Base-by-base conservation (phyloP, 92 coral and sea anemone genomes). In the Scolanthus callimorphus region DNA sequence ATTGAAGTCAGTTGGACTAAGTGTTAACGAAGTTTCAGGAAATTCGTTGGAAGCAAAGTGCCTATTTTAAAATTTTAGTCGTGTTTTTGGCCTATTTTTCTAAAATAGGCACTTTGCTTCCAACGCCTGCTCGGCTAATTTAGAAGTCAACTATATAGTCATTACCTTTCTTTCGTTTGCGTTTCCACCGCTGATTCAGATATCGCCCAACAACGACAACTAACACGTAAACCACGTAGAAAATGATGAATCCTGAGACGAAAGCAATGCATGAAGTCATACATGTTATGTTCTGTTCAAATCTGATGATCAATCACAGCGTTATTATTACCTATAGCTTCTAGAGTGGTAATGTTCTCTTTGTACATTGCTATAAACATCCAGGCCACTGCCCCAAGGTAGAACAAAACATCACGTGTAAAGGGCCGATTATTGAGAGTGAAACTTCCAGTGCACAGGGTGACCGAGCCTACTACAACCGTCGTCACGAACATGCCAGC, bases 401-500 rank as follows among this genome's bases (percentile, higher is more conserved):
- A 94, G 62, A 94, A 94, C 4, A 94, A 60, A 17, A 94, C 89
- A 53, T 94, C 99, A 59, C 99, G 77, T 22, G 71, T 71, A 49
- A 89, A 94, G 3, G 99, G 99, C 25, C 95, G 88, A 20, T 70
- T 63, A 10, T 86, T 74, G 59, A 94, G 72, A 4, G 79, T 77
- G 27, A 81, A 60, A 0, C 84, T 55, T 27, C 61, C 74, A 51
- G 83, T 30, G 44, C 49, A 4, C 37, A 94, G 72, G 11, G 97
- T 70, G 21, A 94, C 70, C 8, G 58, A 79, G 31, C 95, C 99
- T 39, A 94, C 92, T 0, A 94, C 99, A n/a, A 81, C 69, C 17
- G 99, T 89, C 11, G 99, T 94, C 17, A 94, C 99, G 85, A 94
- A 94, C 57, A 94, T 81, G 3, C 99, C 99, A 78, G 90, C 99